A percentile compares a stretch with the other conserved stretches of the same genome.
These are phyloP conservation scores for Falco punctatus DNA, from an alignment of 2,113 vertebrate species.

Conservation along the genomic window DNA sequence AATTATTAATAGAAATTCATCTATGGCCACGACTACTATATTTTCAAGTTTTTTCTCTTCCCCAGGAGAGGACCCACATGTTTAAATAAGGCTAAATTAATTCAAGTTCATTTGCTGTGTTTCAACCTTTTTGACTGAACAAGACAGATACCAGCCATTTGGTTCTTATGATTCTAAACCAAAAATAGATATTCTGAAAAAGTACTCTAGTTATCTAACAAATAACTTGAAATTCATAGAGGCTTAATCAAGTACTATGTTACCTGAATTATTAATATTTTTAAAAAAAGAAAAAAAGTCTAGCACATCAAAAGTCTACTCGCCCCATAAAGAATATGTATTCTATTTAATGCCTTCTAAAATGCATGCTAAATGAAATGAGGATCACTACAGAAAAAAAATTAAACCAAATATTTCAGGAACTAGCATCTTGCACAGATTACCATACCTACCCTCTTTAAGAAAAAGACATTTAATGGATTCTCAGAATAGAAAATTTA, in stretches of 20 bases:
- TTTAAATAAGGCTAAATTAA: neutral
- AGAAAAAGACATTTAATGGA: neutral
- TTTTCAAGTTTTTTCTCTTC: neutral
- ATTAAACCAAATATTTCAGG: neutral
- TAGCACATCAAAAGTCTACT: neutral
- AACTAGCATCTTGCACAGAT: neutral
- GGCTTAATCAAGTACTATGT: neutral
- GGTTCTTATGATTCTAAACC: neutral
- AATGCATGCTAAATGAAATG: neutral
- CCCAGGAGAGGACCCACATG: neutral
- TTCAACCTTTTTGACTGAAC: neutral
- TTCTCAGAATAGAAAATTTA: neutral
- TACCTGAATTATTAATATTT: slow-evolving; percentile 3
- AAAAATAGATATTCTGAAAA: neutral
- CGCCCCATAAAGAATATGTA: neutral
- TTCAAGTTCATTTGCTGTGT: neutral
- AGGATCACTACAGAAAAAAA: neutral
- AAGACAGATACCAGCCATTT: neutral
- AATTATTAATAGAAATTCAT: neutral
- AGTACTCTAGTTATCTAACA: neutral
- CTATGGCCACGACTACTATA: neutral
- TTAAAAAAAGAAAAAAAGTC: neutral
- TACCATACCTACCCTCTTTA: neutral
- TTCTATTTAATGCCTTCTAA: neutral
- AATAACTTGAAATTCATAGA: neutral